Percentiles rank a stretch among this genome's conserved stretches.
phyloP scores from a whole-genome alignment of 2,113 vertebrate species.

The Alligator sinensis region DNA sequence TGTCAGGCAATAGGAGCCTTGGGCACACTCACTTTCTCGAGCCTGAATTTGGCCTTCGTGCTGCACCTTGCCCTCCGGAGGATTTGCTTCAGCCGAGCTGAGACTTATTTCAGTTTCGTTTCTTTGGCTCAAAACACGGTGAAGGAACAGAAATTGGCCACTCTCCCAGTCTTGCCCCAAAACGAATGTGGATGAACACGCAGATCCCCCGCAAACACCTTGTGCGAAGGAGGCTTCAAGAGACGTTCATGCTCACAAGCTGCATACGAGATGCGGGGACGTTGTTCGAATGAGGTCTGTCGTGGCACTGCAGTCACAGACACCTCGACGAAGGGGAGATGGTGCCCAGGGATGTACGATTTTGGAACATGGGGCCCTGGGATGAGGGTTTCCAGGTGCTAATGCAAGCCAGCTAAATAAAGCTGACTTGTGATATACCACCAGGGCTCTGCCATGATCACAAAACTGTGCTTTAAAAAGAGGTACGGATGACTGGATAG shows the following conservation, averaged over 20 bases:
- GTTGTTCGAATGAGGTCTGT: background rate
- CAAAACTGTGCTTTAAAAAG: background rate
- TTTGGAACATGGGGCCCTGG: background rate
- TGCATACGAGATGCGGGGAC: background rate
- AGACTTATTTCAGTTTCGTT: background rate
- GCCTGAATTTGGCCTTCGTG: background rate
- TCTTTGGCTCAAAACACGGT: background rate
- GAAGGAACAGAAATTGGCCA: background rate
- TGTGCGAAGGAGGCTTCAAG: background rate
- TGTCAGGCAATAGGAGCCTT: background rate
- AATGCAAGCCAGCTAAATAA: background rate
- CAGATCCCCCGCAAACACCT: background rate
- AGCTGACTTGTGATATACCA: background rate
- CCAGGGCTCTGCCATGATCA: background rate
- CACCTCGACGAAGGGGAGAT: background rate
- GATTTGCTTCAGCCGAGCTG: background rate
- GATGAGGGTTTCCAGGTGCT: background rate
- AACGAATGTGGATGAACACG: background rate
- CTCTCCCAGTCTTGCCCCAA: background rate
- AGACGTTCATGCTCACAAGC: rapidly evolving
- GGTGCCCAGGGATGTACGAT: background rate
- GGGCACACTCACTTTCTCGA: rapidly evolving
- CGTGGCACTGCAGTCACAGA: background rate
- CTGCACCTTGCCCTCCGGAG: background rate
- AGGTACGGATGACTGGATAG: background rate